phyloP scores from a whole-genome alignment of 2,888 invertebrate species.

The Xiphydria camelus region DNA sequence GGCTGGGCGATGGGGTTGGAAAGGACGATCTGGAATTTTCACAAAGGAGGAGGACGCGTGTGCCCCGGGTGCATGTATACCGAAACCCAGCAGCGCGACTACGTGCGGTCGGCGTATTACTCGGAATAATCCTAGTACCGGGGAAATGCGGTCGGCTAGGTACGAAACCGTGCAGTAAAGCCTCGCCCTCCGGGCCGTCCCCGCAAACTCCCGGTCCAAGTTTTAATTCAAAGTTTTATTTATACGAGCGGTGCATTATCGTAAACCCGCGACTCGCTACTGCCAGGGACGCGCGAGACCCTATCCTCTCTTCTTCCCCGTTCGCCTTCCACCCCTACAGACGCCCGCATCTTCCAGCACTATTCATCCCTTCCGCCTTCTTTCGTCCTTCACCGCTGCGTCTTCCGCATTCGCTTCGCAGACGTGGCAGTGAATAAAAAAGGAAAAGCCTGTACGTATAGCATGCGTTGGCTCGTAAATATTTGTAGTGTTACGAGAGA shows the following conservation, averaged over 20 bases:
- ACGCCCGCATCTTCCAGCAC: no score
- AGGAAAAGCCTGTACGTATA: no score
- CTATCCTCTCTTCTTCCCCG: no score
- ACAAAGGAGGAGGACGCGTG: conserved; percentile 21
- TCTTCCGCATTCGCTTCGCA: no score
- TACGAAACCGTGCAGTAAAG: conserved; percentile 36
- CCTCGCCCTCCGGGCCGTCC: conserved; percentile 18
- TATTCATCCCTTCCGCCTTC: no score
- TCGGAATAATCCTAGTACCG: conserved; percentile 37
- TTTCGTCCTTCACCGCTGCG: no score
- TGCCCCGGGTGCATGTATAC: background rate
- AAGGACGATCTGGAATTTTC: conserved; percentile 39
- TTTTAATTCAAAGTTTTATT: conserved; percentile 47
- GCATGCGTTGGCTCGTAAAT: no score
- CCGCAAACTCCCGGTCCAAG: conserved; percentile 35
- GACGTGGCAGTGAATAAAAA: no score
- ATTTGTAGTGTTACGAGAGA: no score
- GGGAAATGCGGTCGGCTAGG: conserved; percentile 24
- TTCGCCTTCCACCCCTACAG: no score
- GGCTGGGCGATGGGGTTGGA: no score
- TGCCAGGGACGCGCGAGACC: no score
- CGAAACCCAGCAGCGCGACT: conserved; percentile 9
- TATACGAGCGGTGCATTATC: conserved; percentile 38
- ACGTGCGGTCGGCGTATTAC: conserved; percentile 34
- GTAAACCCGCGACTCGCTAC: conserved; percentile 26